These are phyloP conservation scores for Drosophila austrosaltans DNA, from an alignment of 2,888 invertebrate species.

Conservation along the genomic window DNA sequence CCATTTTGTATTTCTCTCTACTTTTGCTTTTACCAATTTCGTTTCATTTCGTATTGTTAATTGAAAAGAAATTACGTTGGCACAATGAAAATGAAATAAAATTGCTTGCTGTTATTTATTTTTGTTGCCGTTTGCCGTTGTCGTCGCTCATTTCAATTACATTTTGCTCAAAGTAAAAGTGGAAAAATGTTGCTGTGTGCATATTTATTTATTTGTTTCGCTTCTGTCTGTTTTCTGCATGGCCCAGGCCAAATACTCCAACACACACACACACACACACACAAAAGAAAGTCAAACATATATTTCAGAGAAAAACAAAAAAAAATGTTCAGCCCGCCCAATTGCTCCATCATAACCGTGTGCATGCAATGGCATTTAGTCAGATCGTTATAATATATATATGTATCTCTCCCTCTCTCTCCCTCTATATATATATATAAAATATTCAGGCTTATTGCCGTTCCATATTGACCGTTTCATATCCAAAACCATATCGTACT, in stretches of 20 bases:
- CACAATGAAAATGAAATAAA: constrained; percentile 47
- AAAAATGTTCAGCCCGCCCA: constrained; percentile 10
- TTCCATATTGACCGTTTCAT: constrained; percentile 35
- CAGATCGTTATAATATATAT: constrained; percentile 57
- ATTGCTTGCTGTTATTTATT: constrained; percentile 47
- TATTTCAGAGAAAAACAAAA: constrained; percentile 19
- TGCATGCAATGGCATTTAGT: constrained; percentile 49
- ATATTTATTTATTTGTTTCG: constrained; percentile 24
- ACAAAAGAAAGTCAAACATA: constrained; percentile 42
- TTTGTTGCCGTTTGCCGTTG: constrained; percentile 36
- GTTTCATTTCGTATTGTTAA: constrained; percentile 65
- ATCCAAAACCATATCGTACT: constrained; percentile 36
- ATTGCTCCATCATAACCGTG: constrained; percentile 41
- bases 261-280: not conserved
- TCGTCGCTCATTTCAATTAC: constrained; percentile 51
- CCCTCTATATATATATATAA: constrained; percentile 26
- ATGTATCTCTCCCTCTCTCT: constrained; percentile 26
- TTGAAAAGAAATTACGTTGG: constrained; percentile 73
- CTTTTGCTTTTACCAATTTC: constrained; percentile 70
- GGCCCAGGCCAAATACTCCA: not conserved
- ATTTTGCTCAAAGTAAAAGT: constrained; percentile 65
- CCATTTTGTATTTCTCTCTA: constrained; percentile 32
- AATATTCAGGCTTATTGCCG: constrained; percentile 22
- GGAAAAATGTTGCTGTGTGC: constrained; percentile 45
- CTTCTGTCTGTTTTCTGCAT: constrained; percentile 6